Conservation (phyloP, 2,113 vertebrate genomes). For the Cricetomys ansorgei region DNA sequence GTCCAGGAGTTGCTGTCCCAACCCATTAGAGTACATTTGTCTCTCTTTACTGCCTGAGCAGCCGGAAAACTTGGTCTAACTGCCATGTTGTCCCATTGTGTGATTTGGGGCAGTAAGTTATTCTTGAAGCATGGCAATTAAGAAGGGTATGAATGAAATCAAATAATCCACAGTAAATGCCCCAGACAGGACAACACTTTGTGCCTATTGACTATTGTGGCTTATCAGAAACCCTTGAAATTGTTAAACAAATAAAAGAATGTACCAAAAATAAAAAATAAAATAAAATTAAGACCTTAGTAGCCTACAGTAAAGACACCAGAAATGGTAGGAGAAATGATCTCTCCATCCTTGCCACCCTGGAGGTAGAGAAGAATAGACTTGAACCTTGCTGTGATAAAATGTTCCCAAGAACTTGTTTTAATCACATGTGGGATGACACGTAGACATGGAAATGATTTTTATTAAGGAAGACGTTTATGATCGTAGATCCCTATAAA, state of each 20-base stretch:
- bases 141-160: neutral
- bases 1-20: too few relatives aligned
- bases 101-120: neutral
- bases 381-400: neutral
- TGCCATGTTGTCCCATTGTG: neutral
- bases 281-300: slow-evolving; percentile 1
- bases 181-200: neutral
- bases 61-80: neutral
- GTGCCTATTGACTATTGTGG: neutral
- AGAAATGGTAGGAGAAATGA: neutral
- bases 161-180: slow-evolving; percentile 9
- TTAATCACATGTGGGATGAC: neutral
- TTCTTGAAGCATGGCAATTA: neutral
- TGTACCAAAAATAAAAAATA: neutral
- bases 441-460: neutral
- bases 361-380: neutral
- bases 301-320: neutral
- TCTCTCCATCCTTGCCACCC: neutral
- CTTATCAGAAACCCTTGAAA: neutral
- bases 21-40: rapidly evolving
- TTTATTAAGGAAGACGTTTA: neutral
- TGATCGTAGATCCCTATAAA: neutral
- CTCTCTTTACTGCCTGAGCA: neutral
- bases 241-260: neutral
- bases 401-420: neutral